phyloP scores from a whole-genome alignment of 2,797 vertebrate species.

The Pipistrellus nathusii region DNA sequence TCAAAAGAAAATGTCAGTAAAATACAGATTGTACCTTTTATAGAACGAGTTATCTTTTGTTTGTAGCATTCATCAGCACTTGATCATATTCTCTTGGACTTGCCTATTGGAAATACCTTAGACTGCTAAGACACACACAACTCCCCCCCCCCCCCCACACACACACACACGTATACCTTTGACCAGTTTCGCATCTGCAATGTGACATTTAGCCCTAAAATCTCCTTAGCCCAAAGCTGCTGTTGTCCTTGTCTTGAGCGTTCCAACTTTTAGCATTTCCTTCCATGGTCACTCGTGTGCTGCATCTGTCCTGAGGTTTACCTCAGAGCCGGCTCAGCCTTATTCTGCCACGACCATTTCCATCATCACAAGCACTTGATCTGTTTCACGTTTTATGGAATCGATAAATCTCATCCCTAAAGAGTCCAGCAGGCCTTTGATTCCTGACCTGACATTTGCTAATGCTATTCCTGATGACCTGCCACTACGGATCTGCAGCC shows the following conservation, averaged over 20 bases:
- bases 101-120: not conserved
- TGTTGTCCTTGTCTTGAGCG: constrained; percentile 57
- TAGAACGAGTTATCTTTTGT: constrained; percentile 19
- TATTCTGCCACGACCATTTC: constrained; percentile 89
- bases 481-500: constrained; percentile 89
- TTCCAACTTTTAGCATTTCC: constrained; percentile 77
- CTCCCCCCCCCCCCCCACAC: no score
- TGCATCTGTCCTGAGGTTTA: constrained; percentile 79
- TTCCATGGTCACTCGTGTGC: constrained; percentile 78
- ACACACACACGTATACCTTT: not conserved
- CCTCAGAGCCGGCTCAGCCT: constrained; percentile 86
- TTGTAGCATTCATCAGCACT: not conserved
- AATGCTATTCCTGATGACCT: constrained; percentile 91
- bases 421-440: constrained; percentile 90
- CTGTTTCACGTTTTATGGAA: constrained; percentile 89
- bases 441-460: constrained; percentile 91
- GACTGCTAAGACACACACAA: not conserved
- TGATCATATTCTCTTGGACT: constrained; percentile 40
- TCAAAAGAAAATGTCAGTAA: constrained; percentile 33
- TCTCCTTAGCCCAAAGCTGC: constrained; percentile 65
- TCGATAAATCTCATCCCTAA: constrained; percentile 91
- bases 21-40: constrained; percentile 45
- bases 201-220: constrained; percentile 74
- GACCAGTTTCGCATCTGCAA: constrained; percentile 53
- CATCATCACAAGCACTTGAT: constrained; percentile 89